Evolutionary conservation across 2,888 invertebrate species (phyloP), one percentile per base, ranked within the genome.

Genomic region (Ophion costatus): DNA sequence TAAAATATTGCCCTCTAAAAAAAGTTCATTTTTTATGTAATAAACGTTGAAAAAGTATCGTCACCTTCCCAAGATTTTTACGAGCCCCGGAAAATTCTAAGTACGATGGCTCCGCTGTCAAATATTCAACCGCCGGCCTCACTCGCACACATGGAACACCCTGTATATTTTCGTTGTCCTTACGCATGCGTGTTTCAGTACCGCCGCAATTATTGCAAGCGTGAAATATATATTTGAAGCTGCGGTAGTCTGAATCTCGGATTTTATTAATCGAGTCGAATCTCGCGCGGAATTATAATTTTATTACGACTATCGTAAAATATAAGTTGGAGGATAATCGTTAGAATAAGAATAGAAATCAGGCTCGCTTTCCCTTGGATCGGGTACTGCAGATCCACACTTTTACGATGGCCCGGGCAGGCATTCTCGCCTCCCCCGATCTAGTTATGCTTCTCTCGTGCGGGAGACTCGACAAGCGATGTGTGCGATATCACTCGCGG

Each of bases 381-480:
- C 11, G 22, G 10, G 22, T 57, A 45, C 24, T 29, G n/a, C n/a
- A 22, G 33, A 56, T 33, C 7, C 57, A 42, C 20, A 67, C 61
- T 66, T 66, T 76, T 66, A 76, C 45, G 64, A 76, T 56, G 56
- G 24, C 17, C 45, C 29, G 17, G 45, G 51, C 42, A 57, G 29
- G 66, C 67, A 74, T 74, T 59, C 73, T 74, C 57, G 71, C 45
- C 77, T 77, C 64, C 38, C 61, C 33, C 70, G 71, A 80, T 82
- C 82, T 61, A 85, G 76, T 85, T 85, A 80, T 82, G 71, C 66
- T 61, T 61, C 73, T 56, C 71, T 71, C 63, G 71, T 79, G 71
- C 79, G 33, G 29, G 9, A 33, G 22, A 71, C 71, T 66, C 64
- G 10, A 66, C 45, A n/a, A 24, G 33, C 38, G 76, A 76, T 42